phyloP scores from a whole-genome alignment of 2,888 invertebrate genomes.

The Ormyrus thymus region DNA sequence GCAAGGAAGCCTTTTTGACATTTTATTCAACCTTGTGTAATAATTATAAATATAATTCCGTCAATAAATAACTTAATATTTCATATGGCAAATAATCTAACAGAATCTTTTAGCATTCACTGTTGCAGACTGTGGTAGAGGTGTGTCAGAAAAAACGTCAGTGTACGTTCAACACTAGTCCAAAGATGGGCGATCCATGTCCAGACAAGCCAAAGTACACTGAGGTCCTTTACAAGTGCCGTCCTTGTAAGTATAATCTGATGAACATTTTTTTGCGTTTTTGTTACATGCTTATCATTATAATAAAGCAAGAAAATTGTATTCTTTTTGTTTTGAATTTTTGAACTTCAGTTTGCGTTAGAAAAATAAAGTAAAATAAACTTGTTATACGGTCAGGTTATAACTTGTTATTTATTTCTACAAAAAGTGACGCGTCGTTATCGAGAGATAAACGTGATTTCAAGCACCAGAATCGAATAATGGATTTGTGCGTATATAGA shows the following conservation, averaged over 20 bases:
- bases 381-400: no score
- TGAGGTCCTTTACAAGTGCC: conserved; percentile 97
- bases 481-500: background rate
- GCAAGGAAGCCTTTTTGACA: no score
- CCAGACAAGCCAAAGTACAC: conserved; percentile 94
- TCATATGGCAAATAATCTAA: conserved; percentile 73
- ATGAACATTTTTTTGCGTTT: no score
- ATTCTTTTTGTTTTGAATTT: no score
- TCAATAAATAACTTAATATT: background rate
- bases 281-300: no score
- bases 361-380: no score
- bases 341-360: no score
- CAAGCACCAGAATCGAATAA: background rate
- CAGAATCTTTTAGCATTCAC: conserved; percentile 83
- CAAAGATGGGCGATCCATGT: conserved; percentile 94
- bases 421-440: background rate
- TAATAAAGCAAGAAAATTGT: no score
- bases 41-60: no score
- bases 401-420: no score
- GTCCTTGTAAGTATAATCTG: conserved; percentile 89
- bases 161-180: conserved; percentile 92
- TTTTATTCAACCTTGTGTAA: no score
- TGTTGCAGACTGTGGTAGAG: conserved; percentile 95
- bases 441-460: background rate
- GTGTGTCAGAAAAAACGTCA: conserved; percentile 94